phyloP scores from a whole-genome alignment of 2,888 invertebrate genomes.

The Auanema sp. region DNA sequence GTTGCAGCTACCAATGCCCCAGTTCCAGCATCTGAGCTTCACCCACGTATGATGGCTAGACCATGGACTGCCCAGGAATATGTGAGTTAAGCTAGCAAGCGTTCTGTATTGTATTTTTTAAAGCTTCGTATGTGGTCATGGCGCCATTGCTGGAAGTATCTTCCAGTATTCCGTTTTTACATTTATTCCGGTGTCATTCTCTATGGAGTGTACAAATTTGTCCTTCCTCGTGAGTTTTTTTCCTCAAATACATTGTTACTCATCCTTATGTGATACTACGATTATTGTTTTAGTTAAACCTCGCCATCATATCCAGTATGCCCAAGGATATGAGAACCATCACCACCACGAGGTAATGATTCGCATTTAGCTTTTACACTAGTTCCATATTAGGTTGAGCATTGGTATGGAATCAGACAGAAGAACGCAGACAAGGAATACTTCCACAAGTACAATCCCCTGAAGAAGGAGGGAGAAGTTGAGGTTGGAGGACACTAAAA shows the following conservation, averaged over 20 bases:
- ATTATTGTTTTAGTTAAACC: slow-evolving; percentile 53
- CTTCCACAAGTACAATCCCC: slow-evolving; percentile 59
- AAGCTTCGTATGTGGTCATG: slow-evolving; percentile 59
- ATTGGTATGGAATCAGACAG: slow-evolving; percentile 60
- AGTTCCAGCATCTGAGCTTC: slow-evolving; percentile 53
- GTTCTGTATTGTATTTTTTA: slow-evolving; percentile 8
- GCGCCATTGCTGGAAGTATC: slow-evolving; percentile 59
- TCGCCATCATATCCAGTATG: slow-evolving; percentile 55
- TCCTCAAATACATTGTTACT: neutral
- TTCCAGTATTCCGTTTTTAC: slow-evolving; percentile 60
- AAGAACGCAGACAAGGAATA: slow-evolving; percentile 57
- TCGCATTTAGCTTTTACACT: neutral
- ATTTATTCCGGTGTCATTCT: slow-evolving; percentile 59
- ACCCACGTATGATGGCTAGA: slow-evolving; percentile 57
- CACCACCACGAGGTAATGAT: slow-evolving; percentile 54
- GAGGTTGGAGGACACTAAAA: slow-evolving; percentile 55
- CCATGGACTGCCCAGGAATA: slow-evolving; percentile 59
- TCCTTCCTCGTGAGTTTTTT: slow-evolving; percentile 50
- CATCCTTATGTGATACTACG: neutral
- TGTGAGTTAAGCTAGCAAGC: slow-evolving; percentile 28
- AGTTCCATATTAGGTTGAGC: slow-evolving; percentile 43
- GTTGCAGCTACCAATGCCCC: slow-evolving; percentile 51
- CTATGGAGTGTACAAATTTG: slow-evolving; percentile 59
- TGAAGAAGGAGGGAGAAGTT: slow-evolving; percentile 52
- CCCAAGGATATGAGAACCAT: slow-evolving; percentile 56